Conservation (phyloP, 2,888 invertebrate genomes). For the Lithodes maja region DNA sequence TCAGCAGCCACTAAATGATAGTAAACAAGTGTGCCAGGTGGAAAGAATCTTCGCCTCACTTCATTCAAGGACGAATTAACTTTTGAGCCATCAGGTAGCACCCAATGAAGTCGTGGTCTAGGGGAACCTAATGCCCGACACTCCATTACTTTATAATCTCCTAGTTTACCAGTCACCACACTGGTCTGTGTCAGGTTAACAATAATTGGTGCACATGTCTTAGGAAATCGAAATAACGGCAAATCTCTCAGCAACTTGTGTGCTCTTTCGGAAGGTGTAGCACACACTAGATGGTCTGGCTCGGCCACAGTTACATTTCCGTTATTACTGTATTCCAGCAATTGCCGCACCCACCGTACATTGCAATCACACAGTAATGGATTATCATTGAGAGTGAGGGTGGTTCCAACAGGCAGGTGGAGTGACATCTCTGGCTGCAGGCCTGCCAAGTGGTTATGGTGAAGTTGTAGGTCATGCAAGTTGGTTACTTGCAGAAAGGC, state of each 20-base stretch:
- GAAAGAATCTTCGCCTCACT: conserved; percentile 72
- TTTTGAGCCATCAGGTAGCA: conserved; percentile 74
- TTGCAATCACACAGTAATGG: conserved; percentile 76
- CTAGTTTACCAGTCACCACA: conserved; percentile 73
- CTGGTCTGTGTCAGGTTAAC: conserved; percentile 72
- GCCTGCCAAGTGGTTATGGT: conserved; percentile 75
- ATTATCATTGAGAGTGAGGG: conserved; percentile 75
- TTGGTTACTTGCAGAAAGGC: conserved; percentile 74
- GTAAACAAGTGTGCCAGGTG: conserved; percentile 72
- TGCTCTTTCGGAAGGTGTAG: conserved; percentile 72
- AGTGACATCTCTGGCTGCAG: conserved; percentile 73
- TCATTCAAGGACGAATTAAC: conserved; percentile 73
- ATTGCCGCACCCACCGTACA: conserved; percentile 73
- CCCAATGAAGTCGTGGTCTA: conserved; percentile 74
- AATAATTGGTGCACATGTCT: conserved; percentile 73
- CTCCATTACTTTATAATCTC: conserved; percentile 74
- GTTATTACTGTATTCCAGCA: conserved; percentile 29
- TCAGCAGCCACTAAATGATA: conserved; percentile 73
- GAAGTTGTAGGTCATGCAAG: conserved; percentile 74
- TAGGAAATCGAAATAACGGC: conserved; percentile 71
- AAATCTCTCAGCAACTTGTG: conserved; percentile 72
- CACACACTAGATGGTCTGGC: conserved; percentile 74
- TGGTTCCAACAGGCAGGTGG: conserved; percentile 73
- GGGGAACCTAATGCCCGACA: conserved; percentile 76
- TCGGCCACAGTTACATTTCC: conserved; percentile 67